phyloP scores from a whole-genome alignment of 2,888 invertebrate genomes.

The Argynnis bischoffii region DNA sequence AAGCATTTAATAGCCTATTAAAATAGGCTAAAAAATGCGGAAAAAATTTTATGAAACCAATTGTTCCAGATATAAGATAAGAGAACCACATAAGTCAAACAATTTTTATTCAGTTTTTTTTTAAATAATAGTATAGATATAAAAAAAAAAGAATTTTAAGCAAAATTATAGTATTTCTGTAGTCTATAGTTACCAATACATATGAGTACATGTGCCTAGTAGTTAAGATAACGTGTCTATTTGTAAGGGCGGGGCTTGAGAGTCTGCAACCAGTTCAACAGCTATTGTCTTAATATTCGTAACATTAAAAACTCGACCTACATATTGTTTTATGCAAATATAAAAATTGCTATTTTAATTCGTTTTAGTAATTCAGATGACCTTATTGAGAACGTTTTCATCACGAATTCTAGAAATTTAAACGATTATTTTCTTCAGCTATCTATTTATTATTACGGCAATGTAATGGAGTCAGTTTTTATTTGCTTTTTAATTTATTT shows the following conservation, averaged over 20 bases:
- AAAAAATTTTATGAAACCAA: too few species aligned
- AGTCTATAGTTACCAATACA: neutral
- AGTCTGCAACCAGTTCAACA: constrained; percentile 27
- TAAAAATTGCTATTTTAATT: constrained; percentile 19
- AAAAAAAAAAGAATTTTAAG: neutral
- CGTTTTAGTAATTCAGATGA: constrained; percentile 31
- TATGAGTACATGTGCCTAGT: neutral
- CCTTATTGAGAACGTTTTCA: constrained; percentile 32
- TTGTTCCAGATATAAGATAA: too few species aligned
- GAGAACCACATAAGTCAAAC: too few species aligned
- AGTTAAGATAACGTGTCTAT: constrained; percentile 10
- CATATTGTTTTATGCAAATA: constrained; percentile 35
- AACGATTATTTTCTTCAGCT: constrained; percentile 4
- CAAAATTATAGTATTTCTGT: neutral
- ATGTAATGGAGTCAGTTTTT: too few species aligned
- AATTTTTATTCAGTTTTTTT: too few species aligned
- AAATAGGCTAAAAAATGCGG: too few species aligned
- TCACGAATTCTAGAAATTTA: constrained; percentile 27
- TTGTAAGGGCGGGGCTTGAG: constrained; percentile 18
- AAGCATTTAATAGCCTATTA: too few species aligned
- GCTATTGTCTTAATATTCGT: constrained; percentile 26
- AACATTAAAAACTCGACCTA: constrained; percentile 33
- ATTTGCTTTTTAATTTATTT: too few species aligned
- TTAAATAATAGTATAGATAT: too few species aligned
- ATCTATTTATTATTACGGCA: neutral